Base-by-base conservation (phyloP, 2,113 vertebrate species). In the Oreotrochilus melanogaster region DNA sequence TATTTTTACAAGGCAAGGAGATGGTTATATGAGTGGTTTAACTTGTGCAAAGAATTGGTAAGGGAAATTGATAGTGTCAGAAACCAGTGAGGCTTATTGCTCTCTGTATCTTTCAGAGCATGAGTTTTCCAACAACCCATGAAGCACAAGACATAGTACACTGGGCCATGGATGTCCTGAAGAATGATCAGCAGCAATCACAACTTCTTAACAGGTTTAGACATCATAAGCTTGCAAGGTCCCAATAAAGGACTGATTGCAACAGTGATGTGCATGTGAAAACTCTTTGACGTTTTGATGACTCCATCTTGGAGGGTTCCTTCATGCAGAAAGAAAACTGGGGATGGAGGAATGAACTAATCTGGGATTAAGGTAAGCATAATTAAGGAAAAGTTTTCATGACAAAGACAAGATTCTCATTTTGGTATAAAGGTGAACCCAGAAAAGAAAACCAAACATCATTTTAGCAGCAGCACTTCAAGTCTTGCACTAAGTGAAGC, bases 81-180 rank as follows among this genome's bases (percentile, higher is more conserved):
- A 51, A 76, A 43, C 42, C 6, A 61, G n/a, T 16, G 51, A 57
- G 11, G 39, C 31, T 45, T 54, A 11, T 11, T 72, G 48, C 45
- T 80, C 18, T 81, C 53, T 69, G 2, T 75, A 1, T n/a, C 54
- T 72, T 76, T 43, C 71, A 69, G 58, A 69, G n/a, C 5, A 3
- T 45, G 45, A 48, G 28, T 14, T 82, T n/a, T 43, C 8, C 51
- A 58, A 31, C 24, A 10, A 50, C 2, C 0, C 0, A 8, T 7
- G 24, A 39, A 53, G 21, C 43, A 3, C 3, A 43, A 78, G 56
- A 82, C 45, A 18, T 54, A 9, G 18, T 54, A n/a, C 33, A 9
- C 30, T 47, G 37, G 35, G 10, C 25, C 42, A 21, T 11, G 15
- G 12, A 51, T 67, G 35, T 57, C 28, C 61, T 75, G 82, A 75